Percentiles rank a stretch among this genome's conserved stretches.
These are phyloP conservation scores for Latrodectus hesperus DNA, from an alignment of 2,888 invertebrate species.

Conservation along the genomic window DNA sequence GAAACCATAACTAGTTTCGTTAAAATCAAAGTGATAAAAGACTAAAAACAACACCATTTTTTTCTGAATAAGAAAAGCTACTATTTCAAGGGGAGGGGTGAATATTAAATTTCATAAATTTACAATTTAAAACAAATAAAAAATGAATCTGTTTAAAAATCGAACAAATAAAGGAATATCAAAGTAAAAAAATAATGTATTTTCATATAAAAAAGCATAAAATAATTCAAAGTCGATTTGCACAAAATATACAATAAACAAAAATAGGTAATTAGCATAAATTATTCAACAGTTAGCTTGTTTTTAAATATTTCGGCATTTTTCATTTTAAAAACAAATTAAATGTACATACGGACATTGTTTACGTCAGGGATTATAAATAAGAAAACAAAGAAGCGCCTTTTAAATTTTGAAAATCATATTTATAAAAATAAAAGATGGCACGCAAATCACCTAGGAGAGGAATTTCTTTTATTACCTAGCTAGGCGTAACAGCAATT, in stretches of 20 bases:
- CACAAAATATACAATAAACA: slow-evolving; percentile 38
- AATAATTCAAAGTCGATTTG: neutral
- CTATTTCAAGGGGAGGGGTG: neutral
- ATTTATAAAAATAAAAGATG: slow-evolving; percentile 34
- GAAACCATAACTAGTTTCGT: no score
- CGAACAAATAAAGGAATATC: neutral
- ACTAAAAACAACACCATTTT: neutral
- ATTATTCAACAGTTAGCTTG: slow-evolving; percentile 68
- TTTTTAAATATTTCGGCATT: slow-evolving; percentile 26
- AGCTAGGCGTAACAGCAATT: slow-evolving; percentile 69
- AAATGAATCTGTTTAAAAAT: neutral
- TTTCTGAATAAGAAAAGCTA: neutral
- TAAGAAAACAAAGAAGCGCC: no score
- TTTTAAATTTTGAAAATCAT: no score
- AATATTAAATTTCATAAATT: slow-evolving; percentile 2
- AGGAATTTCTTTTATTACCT: slow-evolving; percentile 63
- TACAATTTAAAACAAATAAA: neutral
- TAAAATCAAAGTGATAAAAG: neutral
- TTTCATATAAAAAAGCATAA: neutral
- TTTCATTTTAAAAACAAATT: neutral
- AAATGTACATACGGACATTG: no score
- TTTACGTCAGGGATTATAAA: no score
- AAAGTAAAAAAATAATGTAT: neutral
- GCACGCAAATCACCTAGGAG: slow-evolving; percentile 50
- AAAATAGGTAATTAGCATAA: slow-evolving; percentile 67